These are phyloP conservation scores for Theonella swinhoei DNA, from an alignment of 37 sponge, comb jelly and placozoan species.

Conservation along the genomic window DNA sequence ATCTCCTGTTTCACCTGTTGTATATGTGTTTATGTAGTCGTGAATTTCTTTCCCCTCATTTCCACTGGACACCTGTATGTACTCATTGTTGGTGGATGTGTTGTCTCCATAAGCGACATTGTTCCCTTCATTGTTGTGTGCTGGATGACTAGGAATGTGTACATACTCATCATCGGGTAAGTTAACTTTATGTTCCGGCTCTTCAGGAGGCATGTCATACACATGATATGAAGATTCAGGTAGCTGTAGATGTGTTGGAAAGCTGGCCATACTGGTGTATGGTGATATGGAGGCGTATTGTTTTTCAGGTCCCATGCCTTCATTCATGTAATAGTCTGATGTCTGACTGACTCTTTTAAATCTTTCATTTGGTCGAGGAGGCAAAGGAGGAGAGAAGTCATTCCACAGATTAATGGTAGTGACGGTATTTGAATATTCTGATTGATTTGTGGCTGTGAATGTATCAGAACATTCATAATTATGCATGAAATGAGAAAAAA, in stretches of 20 bases:
- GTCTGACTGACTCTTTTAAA: neutral
- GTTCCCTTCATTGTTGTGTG: neutral
- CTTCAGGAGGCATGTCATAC: neutral
- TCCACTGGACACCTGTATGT: neutral
- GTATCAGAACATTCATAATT: no score
- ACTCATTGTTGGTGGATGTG: neutral
- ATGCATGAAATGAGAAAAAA: no score
- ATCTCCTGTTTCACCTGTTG: neutral
- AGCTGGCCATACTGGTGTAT: neutral
- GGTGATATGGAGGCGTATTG: neutral
- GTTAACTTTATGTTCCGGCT: neutral
- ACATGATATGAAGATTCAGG: neutral
- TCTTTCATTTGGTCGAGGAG: neutral
- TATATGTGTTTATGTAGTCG: neutral
- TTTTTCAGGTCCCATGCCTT: neutral
- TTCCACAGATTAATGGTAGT: neutral
- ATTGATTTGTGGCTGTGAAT: neutral
- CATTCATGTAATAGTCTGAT: neutral
- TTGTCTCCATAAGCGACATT: neutral
- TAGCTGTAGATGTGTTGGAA: neutral
- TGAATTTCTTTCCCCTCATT: neutral
- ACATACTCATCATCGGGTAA: neutral
- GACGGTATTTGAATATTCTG: no score
- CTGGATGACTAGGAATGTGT: neutral
- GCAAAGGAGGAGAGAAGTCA: neutral